Percentiles rank a stretch among this genome's conserved stretches.
Evolutionary conservation across 2,113 vertebrate genomes (phyloP).

Genomic region (Propithecus coquereli): DNA sequence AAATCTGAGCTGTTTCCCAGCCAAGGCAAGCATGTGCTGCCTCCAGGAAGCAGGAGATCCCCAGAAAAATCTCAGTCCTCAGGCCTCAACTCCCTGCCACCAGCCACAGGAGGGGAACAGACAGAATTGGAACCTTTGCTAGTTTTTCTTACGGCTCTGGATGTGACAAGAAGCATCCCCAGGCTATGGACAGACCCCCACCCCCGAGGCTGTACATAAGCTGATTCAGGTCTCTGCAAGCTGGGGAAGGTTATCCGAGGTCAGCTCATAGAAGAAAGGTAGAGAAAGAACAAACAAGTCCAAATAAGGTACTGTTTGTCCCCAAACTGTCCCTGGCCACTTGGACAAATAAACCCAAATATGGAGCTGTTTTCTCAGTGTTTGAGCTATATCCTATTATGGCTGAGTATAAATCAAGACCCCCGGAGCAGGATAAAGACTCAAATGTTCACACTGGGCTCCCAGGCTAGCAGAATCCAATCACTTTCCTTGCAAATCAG

Average conservation of each 20-base stretch:
- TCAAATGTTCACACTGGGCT: background rate
- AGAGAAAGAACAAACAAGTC: constrained; percentile 30
- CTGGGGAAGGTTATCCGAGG: background rate
- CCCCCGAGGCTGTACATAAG: background rate
- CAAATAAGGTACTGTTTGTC: constrained; percentile 52
- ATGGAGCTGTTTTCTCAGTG: background rate
- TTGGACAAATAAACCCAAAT: constrained; percentile 48
- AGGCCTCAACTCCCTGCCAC: background rate
- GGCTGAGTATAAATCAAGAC: background rate
- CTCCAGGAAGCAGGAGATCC: background rate
- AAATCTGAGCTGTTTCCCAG: background rate
- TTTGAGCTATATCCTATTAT: background rate
- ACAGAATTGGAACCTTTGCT: background rate
- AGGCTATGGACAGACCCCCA: background rate
- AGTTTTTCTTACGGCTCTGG: background rate
- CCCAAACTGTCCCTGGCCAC: constrained; percentile 10
- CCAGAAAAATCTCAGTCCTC: background rate
- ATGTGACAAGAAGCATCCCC: background rate
- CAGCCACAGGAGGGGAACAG: background rate
- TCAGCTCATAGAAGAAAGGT: background rate
- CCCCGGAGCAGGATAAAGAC: background rate
- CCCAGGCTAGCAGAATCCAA: background rate
- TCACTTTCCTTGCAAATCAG: background rate
- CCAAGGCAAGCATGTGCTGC: background rate
- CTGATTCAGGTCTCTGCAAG: background rate